Evolutionary conservation across 2,797 vertebrate genomes (phyloP).

Genomic region (Sphenopsis melanotis): DNA sequence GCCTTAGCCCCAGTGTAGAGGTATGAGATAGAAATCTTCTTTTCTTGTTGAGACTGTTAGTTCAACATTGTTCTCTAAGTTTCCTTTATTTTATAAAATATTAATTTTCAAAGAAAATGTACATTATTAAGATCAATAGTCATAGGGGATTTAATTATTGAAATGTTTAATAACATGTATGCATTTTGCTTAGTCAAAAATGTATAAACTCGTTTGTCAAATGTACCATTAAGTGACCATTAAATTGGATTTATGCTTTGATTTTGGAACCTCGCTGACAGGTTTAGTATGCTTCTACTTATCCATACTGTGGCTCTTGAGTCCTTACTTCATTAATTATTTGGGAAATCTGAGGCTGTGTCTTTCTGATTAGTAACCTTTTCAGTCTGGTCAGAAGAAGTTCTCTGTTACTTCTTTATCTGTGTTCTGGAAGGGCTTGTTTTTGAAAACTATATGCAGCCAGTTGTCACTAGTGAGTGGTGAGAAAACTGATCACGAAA

Average conservation of each 20-base stretch:
- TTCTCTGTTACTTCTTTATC: not conserved
- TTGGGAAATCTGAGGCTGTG: not conserved
- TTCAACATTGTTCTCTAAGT: not conserved
- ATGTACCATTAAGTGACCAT: not conserved
- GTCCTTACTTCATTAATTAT: not conserved
- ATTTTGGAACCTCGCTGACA: not conserved
- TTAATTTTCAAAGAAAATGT: not conserved
- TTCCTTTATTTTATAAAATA: constrained; percentile 37
- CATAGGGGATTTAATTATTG: constrained; percentile 1
- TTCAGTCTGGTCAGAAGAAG: not conserved
- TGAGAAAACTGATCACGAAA: not conserved
- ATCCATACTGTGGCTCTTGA: not conserved
- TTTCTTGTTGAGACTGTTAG: not conserved
- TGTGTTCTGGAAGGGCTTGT: not conserved
- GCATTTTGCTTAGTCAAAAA: constrained; percentile 31
- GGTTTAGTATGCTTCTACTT: not conserved
- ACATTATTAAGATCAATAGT: constrained; percentile 11
- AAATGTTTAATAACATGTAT: not conserved
- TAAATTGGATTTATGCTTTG: constrained; percentile 25
- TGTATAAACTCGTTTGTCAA: constrained; percentile 9
- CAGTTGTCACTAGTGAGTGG: not conserved
- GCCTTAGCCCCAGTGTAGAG: constrained; percentile 92
- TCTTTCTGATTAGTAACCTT: not conserved
- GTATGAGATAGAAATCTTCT: constrained; percentile 67
- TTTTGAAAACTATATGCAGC: not conserved